These are phyloP conservation scores for Opisthograptis luteolata DNA, from an alignment of 2,888 invertebrate genomes.

Conservation along the genomic window DNA sequence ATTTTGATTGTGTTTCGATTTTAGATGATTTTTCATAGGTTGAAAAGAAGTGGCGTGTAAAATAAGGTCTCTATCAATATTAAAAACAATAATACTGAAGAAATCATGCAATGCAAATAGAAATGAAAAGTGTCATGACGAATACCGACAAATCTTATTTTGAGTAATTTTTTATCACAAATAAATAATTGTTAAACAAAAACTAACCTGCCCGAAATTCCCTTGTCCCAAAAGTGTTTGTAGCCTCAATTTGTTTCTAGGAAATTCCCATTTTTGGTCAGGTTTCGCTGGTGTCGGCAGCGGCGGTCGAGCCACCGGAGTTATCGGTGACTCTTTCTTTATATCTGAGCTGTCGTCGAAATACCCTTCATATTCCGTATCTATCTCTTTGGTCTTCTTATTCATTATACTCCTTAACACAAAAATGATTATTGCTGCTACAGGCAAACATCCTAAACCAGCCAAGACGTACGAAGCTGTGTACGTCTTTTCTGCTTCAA, in stretches of 20 bases:
- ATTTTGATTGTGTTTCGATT: too few relatives aligned
- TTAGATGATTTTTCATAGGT: too few relatives aligned
- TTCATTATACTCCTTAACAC: constrained; percentile 81
- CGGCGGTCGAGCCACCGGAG: constrained; percentile 83
- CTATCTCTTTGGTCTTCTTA: constrained; percentile 82
- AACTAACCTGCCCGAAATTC: constrained; percentile 90
- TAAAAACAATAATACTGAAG: too few relatives aligned
- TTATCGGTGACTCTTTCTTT: constrained; percentile 79
- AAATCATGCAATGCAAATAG: too few relatives aligned
- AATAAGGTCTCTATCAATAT: too few relatives aligned
- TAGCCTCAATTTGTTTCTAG: constrained; percentile 89
- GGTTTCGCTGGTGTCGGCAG: constrained; percentile 80
- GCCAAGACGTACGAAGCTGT: constrained; percentile 86
- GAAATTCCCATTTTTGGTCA: constrained; percentile 89
- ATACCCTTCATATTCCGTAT: constrained; percentile 85
- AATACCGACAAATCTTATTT: too few relatives aligned
- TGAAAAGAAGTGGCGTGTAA: too few relatives aligned
- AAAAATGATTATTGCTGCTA: constrained; percentile 84
- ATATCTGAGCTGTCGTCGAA: constrained; percentile 83
- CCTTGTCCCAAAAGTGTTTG: constrained; percentile 93
- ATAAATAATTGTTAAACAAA: too few relatives aligned
- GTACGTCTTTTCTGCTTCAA: constrained; percentile 85
- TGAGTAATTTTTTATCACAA: too few relatives aligned
- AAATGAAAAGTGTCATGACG: too few relatives aligned
- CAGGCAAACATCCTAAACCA: constrained; percentile 84